Evolutionary conservation across 2,797 vertebrate genomes (phyloP).

Genomic region (Tragopan temminckii): DNA sequence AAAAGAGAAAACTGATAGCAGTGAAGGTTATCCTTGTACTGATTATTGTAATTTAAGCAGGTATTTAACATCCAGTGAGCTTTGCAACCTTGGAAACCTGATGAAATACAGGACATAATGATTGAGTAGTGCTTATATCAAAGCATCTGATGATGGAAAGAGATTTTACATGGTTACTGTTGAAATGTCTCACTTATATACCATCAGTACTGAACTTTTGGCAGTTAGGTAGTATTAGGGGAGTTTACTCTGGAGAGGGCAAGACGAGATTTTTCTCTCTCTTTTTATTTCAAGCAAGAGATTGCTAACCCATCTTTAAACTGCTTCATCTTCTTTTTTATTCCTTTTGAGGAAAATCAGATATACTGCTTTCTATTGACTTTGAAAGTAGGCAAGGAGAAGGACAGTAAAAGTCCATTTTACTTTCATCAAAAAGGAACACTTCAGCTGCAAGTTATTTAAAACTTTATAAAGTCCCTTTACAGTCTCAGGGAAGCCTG

Average conservation of each 20-base stretch:
- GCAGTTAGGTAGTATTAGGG: neutral
- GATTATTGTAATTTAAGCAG: constrained; percentile 36
- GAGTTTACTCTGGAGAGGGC: neutral
- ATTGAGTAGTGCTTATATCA: neutral
- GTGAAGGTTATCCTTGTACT: neutral
- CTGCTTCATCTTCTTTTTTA: neutral
- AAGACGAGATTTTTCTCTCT: neutral
- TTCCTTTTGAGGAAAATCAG: neutral
- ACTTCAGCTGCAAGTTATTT: neutral
- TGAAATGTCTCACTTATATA: constrained; percentile 4
- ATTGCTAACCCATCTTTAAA: neutral
- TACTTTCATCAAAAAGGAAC: neutral
- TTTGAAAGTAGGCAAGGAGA: neutral
- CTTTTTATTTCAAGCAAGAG: neutral
- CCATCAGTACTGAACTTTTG: neutral
- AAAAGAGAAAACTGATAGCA: neutral
- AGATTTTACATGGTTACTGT: constrained; percentile 8
- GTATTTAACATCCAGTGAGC: constrained; percentile 9
- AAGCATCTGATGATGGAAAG: constrained; percentile 9
- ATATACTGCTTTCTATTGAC: neutral
- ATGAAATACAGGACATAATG: constrained; percentile 37
- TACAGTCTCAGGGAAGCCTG: neutral
- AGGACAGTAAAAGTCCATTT: neutral
- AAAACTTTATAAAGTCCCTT: constrained; percentile 4
- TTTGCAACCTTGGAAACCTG: constrained; percentile 6